These are phyloP conservation scores for Megalops atlanticus DNA, from an alignment of 2,113 vertebrate species.

Conservation along the genomic window DNA sequence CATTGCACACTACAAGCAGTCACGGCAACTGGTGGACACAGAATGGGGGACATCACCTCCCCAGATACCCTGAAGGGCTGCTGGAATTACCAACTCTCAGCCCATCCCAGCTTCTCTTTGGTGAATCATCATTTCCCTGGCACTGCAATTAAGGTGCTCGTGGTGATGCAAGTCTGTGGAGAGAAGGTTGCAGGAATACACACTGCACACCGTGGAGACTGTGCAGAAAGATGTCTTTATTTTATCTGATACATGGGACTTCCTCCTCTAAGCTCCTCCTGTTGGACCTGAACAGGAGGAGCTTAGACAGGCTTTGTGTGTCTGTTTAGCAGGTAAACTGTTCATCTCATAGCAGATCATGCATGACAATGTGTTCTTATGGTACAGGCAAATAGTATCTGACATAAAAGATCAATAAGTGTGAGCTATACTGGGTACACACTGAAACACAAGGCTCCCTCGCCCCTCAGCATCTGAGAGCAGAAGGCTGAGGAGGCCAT, in stretches of 20 bases:
- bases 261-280: no score
- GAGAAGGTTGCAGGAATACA: neutral
- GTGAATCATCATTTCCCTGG: no score
- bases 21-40: neutral
- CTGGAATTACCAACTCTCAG: no score
- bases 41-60: neutral
- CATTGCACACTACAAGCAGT: neutral
- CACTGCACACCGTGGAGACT: neutral
- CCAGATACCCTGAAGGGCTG: no score
- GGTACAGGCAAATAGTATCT: neutral
- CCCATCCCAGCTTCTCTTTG: no score
- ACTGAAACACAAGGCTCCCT: neutral
- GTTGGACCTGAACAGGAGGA: neutral
- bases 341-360: neutral
- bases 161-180: neutral
- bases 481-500: neutral
- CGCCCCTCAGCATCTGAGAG: neutral
- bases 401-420: neutral
- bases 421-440: neutral
- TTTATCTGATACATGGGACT: neutral
- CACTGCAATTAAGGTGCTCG: neutral
- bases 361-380: neutral
- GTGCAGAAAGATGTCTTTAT: constrained; percentile 7
- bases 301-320: neutral
- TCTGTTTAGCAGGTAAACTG: neutral